Percentiles rank a stretch among this genome's conserved stretches.
These are phyloP conservation scores for Corythornis cristatus DNA, from an alignment of 2,113 vertebrate species.

Conservation along the genomic window DNA sequence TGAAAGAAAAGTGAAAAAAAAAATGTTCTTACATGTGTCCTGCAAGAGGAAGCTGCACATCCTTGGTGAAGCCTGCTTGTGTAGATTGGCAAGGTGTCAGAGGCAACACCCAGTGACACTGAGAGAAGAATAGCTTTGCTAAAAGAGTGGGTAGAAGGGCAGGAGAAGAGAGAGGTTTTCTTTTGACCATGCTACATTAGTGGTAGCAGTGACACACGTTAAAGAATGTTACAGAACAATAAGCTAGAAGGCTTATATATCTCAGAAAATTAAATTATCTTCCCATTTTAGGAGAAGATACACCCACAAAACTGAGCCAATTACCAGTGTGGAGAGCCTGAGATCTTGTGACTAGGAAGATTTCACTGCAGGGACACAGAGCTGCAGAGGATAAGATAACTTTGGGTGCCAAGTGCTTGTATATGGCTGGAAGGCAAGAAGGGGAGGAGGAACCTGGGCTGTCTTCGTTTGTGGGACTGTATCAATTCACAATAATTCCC, in stretches of 20 bases:
- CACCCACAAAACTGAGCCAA: not conserved
- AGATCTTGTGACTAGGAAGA: not conserved
- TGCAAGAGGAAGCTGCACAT: not conserved
- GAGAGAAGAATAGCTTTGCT: not conserved
- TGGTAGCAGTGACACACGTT: not conserved
- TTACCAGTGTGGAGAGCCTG: not conserved
- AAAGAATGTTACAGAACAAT: not conserved
- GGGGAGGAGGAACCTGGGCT: not conserved
- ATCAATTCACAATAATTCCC: slow-evolving; percentile 56
- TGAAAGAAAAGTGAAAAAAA: not conserved
- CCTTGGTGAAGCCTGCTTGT: not conserved
- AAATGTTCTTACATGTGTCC: not conserved
- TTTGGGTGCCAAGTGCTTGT: not conserved
- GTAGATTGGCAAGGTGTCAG: not conserved
- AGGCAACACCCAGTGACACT: not conserved
- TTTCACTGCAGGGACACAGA: not conserved
- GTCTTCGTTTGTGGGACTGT: not conserved
- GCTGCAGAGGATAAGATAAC: not conserved
- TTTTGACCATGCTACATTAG: not conserved
- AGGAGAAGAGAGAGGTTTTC: not conserved
- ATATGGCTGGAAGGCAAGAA: not conserved
- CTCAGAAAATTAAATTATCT: not conserved
- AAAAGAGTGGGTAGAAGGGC: not conserved
- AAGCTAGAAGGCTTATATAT: not conserved
- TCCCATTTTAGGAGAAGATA: not conserved